Base-by-base conservation (phyloP, 2,888 invertebrate species). In the Lithosia quadra region DNA sequence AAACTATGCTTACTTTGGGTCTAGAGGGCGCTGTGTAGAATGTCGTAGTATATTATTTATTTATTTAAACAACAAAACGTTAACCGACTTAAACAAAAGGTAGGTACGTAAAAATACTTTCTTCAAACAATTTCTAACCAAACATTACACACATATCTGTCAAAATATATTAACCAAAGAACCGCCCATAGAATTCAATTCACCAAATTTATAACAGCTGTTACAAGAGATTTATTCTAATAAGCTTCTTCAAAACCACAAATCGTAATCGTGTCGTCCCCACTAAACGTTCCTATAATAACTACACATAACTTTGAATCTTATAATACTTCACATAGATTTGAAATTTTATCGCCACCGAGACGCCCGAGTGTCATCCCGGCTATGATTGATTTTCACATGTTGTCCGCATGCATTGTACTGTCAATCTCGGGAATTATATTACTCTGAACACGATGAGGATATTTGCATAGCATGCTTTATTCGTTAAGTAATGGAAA, bases 331-430 rank as follows among this genome's bases (percentile, higher is more conserved):
- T 86, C 81, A 81, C 88, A 85, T 90, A 86, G 88, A 88, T 87
- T 86, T 86, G 88, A 86, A 87, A 87, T 88, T 91, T 91, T 90
- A 91, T 85, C 82, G 77, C 81, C 80, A 65, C 84, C 33, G 43
- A 43, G 22, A 43, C 21, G 24, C 24, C 55, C 56, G 69, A 71
- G 82, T 81, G 85, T 85, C 86, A 83, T 83, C 76, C 81, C 65
- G 55, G 28, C 68, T 69, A 82, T 90, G 90, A 90, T 90, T 88
- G 91, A 91, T 89, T 87, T 84, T 84, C 86, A 82, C 86, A 84
- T 86, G 85, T 86, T 84, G 79, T 80, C 71, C 65, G 71, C 63
- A 71, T 72, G 83, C 82, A 90, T 90, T 90, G 90, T 88, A 72
- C 83, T 88, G 90, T 89, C 88, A 83, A 63, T 78, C 75, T 67